Evolutionary conservation across 1,140 invertebrate genomes (phyloP).

Genomic region (Tetramorium parvispinum): DNA sequence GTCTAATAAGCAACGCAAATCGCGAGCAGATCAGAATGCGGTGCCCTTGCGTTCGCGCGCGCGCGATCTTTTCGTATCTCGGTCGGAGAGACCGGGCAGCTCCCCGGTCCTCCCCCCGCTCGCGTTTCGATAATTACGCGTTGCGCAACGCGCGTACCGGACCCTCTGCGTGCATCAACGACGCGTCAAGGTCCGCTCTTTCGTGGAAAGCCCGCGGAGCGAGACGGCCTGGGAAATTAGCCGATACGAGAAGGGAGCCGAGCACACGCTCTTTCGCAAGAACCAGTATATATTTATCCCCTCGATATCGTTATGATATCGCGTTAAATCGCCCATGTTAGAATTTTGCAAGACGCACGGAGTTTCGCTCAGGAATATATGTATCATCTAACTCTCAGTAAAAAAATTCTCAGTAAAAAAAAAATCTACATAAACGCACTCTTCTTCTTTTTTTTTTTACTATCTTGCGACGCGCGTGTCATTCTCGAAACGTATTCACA

Average conservation of each 20-base stretch:
- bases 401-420: neutral
- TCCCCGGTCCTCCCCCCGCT: neutral
- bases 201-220: slow-evolving; percentile 50
- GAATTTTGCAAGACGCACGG: slow-evolving; percentile 41
- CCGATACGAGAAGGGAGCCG: neutral
- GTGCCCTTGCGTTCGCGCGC: slow-evolving; percentile 38
- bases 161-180: slow-evolving; percentile 27
- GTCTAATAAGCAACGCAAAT: slow-evolving; percentile 80
- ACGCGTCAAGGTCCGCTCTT: slow-evolving; percentile 41
- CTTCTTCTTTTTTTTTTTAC: neutral
- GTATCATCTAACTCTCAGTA: neutral
- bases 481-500: neutral
- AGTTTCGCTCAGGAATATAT: slow-evolving; percentile 1
- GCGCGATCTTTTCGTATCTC: slow-evolving; percentile 21
- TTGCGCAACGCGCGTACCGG: slow-evolving; percentile 20
- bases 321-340: neutral
- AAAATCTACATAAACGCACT: neutral
- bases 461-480: neutral
- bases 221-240: slow-evolving; percentile 53
- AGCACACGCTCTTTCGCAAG: slow-evolving; percentile 25
- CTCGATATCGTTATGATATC: slow-evolving; percentile 40
- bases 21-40: slow-evolving; percentile 57
- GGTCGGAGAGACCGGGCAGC: neutral
- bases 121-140: slow-evolving; percentile 52
- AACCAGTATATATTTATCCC: slow-evolving; percentile 47